phyloP scores from a whole-genome alignment of 2,113 vertebrate genomes.

The Mesoclemmys tuberculata region DNA sequence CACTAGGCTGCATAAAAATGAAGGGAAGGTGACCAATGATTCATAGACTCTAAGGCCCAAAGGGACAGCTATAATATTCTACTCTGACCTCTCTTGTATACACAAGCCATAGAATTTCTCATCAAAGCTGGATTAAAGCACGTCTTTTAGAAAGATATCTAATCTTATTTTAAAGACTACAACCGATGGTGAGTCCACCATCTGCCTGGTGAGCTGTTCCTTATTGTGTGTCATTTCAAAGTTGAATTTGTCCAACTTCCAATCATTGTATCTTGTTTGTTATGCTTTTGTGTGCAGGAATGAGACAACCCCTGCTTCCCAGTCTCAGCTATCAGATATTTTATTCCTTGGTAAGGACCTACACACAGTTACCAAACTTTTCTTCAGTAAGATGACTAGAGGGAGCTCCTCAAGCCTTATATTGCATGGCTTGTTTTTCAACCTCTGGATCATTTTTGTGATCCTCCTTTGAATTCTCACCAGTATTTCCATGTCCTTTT shows the following conservation, averaged over 20 bases:
- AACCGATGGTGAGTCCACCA: neutral
- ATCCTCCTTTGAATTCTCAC: no score
- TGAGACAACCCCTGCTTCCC: neutral
- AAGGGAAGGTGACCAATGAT: neutral
- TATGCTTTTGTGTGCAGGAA: neutral
- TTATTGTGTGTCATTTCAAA: neutral
- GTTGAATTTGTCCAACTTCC: neutral
- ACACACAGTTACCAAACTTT: neutral
- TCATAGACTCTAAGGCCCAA: no score
- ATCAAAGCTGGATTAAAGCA: no score
- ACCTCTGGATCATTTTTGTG: no score
- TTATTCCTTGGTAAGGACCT: neutral
- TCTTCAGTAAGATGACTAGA: neutral
- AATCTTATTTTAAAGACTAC: neutral
- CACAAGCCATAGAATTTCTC: no score
- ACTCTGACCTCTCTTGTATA: no score
- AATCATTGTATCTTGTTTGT: neutral
- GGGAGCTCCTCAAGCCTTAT: neutral
- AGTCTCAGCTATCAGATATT: neutral
- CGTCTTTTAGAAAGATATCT: neutral
- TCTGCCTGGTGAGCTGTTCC: neutral
- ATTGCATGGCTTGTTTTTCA: no score
- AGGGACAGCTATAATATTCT: no score
- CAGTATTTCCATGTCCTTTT: no score
- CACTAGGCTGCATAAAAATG: neutral